phyloP scores from a whole-genome alignment of 1,140 invertebrate species.

The Danaus plexippus region DNA sequence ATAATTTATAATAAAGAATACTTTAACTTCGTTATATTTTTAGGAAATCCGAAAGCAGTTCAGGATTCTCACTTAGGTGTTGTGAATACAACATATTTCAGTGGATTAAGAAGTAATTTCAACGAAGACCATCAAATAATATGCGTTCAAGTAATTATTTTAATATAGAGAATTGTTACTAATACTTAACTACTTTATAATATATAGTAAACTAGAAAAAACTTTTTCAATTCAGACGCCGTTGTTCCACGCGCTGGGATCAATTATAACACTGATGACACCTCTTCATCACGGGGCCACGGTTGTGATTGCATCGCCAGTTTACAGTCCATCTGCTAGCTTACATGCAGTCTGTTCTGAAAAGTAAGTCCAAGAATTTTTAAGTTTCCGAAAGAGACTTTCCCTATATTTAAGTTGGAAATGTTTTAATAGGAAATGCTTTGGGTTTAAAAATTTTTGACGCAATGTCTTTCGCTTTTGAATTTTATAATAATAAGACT shows the following conservation, averaged over 20 bases:
- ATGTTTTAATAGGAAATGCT: too few species aligned
- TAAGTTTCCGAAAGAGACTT: too few species aligned
- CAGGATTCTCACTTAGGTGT: conserved; percentile 86
- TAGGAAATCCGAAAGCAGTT: conserved; percentile 91
- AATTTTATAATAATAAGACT: too few species aligned
- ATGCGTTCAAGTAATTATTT: conserved; percentile 49
- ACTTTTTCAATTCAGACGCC: conserved; percentile 78
- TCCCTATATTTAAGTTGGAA: too few species aligned
- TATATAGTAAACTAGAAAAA: background rate
- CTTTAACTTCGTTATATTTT: conserved; percentile 16
- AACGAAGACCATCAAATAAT: conserved; percentile 67
- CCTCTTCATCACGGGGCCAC: conserved; percentile 78
- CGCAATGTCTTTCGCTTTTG: too few species aligned
- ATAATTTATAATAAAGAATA: conserved; percentile 2
- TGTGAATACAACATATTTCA: conserved; percentile 87
- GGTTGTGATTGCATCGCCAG: conserved; percentile 79
- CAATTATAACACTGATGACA: conserved; percentile 78
- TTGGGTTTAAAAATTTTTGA: too few species aligned
- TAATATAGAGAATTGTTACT: background rate
- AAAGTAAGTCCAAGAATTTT: conserved; percentile 69
- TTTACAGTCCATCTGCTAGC: conserved; percentile 79
- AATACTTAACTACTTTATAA: background rate
- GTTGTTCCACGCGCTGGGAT: conserved; percentile 93
- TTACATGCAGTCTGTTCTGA: conserved; percentile 79
- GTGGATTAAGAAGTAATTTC: conserved; percentile 74